Base-by-base conservation (phyloP, 2,888 invertebrate species). In the Troides helena region DNA sequence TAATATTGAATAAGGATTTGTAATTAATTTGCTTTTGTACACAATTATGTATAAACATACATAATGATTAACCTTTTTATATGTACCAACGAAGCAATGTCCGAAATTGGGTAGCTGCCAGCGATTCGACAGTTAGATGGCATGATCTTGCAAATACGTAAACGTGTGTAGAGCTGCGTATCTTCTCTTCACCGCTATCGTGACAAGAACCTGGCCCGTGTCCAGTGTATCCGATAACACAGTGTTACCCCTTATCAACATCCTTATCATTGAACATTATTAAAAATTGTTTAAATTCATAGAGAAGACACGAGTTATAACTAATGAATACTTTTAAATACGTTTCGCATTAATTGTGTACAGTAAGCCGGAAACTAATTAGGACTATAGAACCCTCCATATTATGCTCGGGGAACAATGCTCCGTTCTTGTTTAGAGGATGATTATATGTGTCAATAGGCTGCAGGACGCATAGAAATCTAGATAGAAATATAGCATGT, bases 131-230 rank as follows among this genome's bases (percentile, higher is more conserved):
- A 66, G 57, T 58, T 23, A 65, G 57, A 66, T 62, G 50, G 23
- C 62, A 66, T 58, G 58, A 66, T 66, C 66, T 70, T 66, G 62
- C 66, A 62, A 66, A 70, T 70, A 66, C 46, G 62, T 46, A 70
- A 70, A 70, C 69, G 62, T 66, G 58, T 70, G 69, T 70, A 66
- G 62, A 66, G 66, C 58, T 62, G 30, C 50, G 58, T 69, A 21
- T 62, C 62, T 21, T 62, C 68, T 17, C 59, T 50, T 43, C 61
- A 58, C 36, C 58, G 39, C 39, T 59, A 56, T 70, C 50, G 58
- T 66, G 66, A 70, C 69, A 70, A 59, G 69, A 70, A 50, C 53
- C 69, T 70, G 69, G 69, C 66, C 66, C 21, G 18, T 36, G 65
- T 70, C 69, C 69, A 66, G 65, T 46, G 23, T 30, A 21, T 59